Percentiles rank a stretch among this genome's conserved stretches.
Evolutionary conservation across 2,113 vertebrate species (phyloP).

Genomic region (Notechis scutatus): DNA sequence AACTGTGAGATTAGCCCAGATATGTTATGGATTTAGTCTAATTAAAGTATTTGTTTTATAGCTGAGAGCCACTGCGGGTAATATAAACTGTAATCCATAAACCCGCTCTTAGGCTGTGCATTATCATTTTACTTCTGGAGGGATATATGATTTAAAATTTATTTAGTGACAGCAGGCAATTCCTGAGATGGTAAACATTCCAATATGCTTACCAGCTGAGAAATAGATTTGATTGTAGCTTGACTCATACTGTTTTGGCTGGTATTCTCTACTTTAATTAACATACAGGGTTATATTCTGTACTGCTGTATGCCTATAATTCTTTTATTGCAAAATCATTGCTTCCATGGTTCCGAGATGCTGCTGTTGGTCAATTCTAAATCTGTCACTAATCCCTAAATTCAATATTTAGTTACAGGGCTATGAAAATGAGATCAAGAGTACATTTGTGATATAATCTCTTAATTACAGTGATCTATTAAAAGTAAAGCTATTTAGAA

Average conservation of each 20-base stretch:
- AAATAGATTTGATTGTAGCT: constrained; percentile 38
- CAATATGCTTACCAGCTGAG: constrained; percentile 16
- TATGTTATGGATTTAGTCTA: constrained; percentile 15
- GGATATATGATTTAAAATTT: constrained; percentile 30
- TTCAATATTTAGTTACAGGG: background rate
- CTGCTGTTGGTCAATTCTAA: constrained; percentile 10
- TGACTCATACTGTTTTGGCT: constrained; percentile 20
- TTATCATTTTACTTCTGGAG: constrained; percentile 3
- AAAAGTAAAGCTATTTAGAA: background rate
- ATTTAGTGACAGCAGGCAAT: constrained; percentile 32
- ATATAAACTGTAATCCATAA: constrained; percentile 6
- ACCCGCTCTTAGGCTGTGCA: rapidly evolving
- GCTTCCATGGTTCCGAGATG: constrained; percentile 21
- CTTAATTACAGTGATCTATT: background rate
- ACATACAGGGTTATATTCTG: constrained; percentile 23
- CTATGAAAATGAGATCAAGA: background rate
- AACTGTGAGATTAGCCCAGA: background rate
- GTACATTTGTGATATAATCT: background rate
- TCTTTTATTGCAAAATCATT: constrained; percentile 21
- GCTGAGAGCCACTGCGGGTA: constrained; percentile 5
- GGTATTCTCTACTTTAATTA: constrained; percentile 39
- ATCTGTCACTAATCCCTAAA: background rate
- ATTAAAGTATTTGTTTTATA: constrained; percentile 14
- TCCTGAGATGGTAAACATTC: constrained; percentile 7
- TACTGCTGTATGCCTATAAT: constrained; percentile 8